phyloP scores from a whole-genome alignment of 2,113 vertebrate species.

The Corydoras sp. region DNA sequence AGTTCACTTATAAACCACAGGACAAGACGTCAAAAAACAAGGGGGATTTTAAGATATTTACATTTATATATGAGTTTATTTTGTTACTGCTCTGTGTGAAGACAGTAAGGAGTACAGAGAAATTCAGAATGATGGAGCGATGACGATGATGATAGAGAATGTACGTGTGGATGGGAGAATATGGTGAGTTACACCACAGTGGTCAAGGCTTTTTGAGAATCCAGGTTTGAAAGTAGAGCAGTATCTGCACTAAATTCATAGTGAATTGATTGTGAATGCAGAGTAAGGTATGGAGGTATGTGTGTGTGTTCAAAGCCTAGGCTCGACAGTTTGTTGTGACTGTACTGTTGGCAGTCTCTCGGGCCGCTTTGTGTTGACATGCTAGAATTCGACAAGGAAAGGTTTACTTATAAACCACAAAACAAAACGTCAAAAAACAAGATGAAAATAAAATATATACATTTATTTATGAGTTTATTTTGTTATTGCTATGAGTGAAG shows the following conservation, averaged over 20 bases:
- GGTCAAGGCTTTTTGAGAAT: conserved; percentile 19
- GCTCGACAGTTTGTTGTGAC: too few relatives aligned
- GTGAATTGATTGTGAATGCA: neutral
- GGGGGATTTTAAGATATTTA: neutral
- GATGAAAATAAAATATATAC: neutral
- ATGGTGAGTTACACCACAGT: conserved; percentile 28
- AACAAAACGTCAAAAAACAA: neutral
- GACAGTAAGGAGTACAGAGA: too few relatives aligned
- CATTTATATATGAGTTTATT: too few relatives aligned
- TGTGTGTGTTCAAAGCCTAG: too few relatives aligned
- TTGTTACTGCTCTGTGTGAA: too few relatives aligned
- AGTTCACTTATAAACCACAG: neutral
- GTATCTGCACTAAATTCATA: neutral
- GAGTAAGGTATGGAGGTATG: neutral
- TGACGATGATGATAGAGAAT: neutral
- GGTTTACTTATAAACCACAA: neutral
- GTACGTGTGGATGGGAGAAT: neutral
- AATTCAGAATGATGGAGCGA: neutral
- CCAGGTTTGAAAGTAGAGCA: conserved; percentile 11
- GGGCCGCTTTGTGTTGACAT: too few relatives aligned
- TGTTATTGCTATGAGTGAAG: too few relatives aligned
- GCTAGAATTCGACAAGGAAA: neutral
- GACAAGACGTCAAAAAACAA: neutral
- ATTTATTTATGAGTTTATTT: too few relatives aligned
- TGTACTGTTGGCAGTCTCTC: neutral